Conservation (phyloP, 2,888 invertebrate genomes). For the Sesia bembeciformis region DNA sequence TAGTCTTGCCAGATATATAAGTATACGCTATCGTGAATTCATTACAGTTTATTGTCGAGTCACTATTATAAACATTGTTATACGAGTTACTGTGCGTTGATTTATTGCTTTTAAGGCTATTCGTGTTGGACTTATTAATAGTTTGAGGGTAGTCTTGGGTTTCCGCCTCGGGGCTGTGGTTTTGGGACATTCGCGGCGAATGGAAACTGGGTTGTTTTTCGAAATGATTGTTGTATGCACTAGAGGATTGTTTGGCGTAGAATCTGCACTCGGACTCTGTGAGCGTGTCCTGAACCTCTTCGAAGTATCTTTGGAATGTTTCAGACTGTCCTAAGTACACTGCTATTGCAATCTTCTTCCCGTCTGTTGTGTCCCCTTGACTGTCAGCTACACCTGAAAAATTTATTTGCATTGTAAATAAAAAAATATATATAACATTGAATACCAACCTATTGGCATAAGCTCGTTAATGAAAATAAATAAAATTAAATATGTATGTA, state of each 20-base stretch:
- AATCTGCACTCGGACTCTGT: constrained; percentile 77
- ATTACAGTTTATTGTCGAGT: constrained; percentile 75
- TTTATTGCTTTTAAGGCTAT: constrained; percentile 72
- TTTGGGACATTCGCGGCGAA: constrained; percentile 60
- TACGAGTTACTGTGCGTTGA: constrained; percentile 69
- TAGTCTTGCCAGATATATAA: constrained; percentile 92
- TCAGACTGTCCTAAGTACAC: constrained; percentile 91
- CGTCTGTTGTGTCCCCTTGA: constrained; percentile 82
- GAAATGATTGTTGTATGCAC: constrained; percentile 58
- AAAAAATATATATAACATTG: too few species aligned
- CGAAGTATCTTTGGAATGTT: constrained; percentile 80
- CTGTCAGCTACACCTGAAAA: constrained; percentile 71
- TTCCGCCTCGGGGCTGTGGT: constrained; percentile 61
- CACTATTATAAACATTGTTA: constrained; percentile 66
- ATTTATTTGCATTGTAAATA: too few species aligned
- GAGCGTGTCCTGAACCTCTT: constrained; percentile 78
- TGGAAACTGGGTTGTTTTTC: constrained; percentile 66
- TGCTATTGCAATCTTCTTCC: constrained; percentile 90
- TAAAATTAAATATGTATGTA: too few species aligned
- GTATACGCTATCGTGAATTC: constrained; percentile 91
- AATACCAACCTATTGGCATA: too few species aligned
- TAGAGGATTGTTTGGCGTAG: constrained; percentile 68
- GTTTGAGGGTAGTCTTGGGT: constrained; percentile 53
- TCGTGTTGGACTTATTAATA: constrained; percentile 67
- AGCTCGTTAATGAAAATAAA: too few species aligned